A percentile compares a stretch with the other conserved stretches of the same genome.
These are phyloP conservation scores for Glomeris marginata DNA, from an alignment of 2,888 invertebrate genomes.

Conservation along the genomic window DNA sequence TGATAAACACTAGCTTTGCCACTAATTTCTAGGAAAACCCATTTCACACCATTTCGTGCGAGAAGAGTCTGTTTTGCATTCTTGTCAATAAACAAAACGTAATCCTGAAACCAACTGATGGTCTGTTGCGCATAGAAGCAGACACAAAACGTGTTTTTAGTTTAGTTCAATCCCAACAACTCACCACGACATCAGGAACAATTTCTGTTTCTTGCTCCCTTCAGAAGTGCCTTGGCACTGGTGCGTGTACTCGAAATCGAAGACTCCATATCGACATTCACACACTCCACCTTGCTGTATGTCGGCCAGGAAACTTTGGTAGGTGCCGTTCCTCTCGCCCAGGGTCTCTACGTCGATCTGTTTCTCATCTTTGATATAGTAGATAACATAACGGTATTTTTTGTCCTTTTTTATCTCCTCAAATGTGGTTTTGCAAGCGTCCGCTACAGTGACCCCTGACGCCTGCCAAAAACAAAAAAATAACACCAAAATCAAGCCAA, in stretches of 20 bases:
- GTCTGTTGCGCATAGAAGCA: background rate
- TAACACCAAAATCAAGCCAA: background rate
- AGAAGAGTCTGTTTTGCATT: background rate
- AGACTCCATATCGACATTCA: slow-evolving; percentile 96
- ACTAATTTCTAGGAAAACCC: background rate
- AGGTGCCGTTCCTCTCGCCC: slow-evolving; percentile 71
- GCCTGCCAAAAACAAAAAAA: slow-evolving; percentile 41
- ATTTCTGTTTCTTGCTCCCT: slow-evolving; percentile 77
- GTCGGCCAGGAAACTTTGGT: slow-evolving; percentile 86
- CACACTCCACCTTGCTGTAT: slow-evolving; percentile 81
- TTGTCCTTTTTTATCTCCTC: slow-evolving; percentile 97
- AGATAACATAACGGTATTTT: slow-evolving; percentile 92
- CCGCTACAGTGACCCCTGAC: slow-evolving; percentile 92
- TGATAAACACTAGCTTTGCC: too few species aligned
- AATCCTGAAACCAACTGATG: background rate
- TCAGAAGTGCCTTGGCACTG: slow-evolving; percentile 94
- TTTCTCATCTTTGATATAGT: slow-evolving; percentile 88
- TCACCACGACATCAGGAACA: slow-evolving; percentile 90
- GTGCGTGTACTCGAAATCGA: slow-evolving; percentile 96
- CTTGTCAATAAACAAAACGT: background rate
- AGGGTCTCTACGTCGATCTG: slow-evolving; percentile 90
- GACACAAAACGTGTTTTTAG: background rate
- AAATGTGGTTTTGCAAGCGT: slow-evolving; percentile 85
- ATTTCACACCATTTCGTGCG: background rate
- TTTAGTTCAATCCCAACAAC: background rate